These are phyloP conservation scores for Holcopasites calliopsidis DNA, from an alignment of 1,140 invertebrate genomes.

Conservation along the genomic window DNA sequence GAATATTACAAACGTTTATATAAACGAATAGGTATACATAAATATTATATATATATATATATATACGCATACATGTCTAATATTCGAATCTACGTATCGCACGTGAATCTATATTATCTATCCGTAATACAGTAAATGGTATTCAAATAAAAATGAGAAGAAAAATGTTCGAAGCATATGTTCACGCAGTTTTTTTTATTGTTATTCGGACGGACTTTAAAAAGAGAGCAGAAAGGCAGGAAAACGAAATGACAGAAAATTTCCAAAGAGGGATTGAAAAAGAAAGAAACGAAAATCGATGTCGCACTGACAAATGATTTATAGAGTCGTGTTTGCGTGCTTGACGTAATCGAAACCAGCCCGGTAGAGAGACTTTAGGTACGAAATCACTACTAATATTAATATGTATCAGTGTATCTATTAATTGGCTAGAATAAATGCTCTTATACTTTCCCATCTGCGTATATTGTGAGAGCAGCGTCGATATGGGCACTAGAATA, in stretches of 20 bases:
- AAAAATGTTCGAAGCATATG: conserved; percentile 38
- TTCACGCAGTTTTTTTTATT: conserved; percentile 52
- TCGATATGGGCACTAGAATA: conserved; percentile 77
- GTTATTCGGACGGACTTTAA: conserved; percentile 47
- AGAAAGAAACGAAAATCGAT: conserved; percentile 12
- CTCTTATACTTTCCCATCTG: conserved; percentile 76
- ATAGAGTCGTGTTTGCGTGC: conserved; percentile 62
- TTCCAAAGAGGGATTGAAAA: conserved; percentile 13
- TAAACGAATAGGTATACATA: conserved; percentile 26
- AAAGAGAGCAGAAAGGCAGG: conserved; percentile 37
- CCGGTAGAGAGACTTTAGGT: conserved; percentile 78
- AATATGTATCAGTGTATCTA: conserved; percentile 78
- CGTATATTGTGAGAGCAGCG: conserved; percentile 76
- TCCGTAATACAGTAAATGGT: conserved; percentile 41
- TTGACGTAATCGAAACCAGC: conserved; percentile 79
- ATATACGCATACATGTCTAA: conserved; percentile 12
- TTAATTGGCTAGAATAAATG: conserved; percentile 76
- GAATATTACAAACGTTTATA: conserved; percentile 27
- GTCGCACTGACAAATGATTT: conserved; percentile 16
- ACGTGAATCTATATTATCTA: conserved; percentile 40
- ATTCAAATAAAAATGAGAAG: conserved; percentile 52
- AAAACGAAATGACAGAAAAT: conserved; percentile 21
- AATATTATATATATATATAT: conserved; percentile 28
- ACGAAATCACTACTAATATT: conserved; percentile 78
- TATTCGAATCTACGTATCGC: conserved; percentile 37